Conservation (phyloP, 2,888 invertebrate species). For the Cryptus armator region DNA sequence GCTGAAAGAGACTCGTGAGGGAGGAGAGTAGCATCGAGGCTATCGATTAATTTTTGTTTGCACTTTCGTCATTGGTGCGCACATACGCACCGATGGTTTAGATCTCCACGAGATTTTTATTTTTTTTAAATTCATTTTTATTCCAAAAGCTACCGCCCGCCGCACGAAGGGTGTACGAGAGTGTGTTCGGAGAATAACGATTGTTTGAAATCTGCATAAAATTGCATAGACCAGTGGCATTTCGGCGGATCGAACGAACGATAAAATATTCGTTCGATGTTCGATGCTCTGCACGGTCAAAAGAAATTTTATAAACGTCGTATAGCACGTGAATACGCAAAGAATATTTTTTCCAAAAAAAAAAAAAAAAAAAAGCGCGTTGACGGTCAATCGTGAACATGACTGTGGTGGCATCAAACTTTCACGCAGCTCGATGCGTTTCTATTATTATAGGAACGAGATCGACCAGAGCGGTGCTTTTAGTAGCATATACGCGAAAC, state of each 20-base stretch:
- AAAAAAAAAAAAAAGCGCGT: not conserved
- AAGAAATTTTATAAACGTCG: slow-evolving; percentile 1
- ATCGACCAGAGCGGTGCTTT: not conserved
- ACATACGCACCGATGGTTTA: not conserved
- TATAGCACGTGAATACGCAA: not conserved
- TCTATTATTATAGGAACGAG: not conserved
- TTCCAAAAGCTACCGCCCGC: not conserved
- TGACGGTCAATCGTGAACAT: not conserved
- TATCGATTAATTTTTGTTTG: slow-evolving; percentile 31
- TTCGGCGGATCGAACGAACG: slow-evolving; percentile 26
- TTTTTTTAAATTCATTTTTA: not conserved
- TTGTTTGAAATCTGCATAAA: slow-evolving; percentile 58
- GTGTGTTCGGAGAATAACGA: slow-evolving; percentile 35
- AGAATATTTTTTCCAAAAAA: slow-evolving; percentile 16
- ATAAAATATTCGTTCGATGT: slow-evolving; percentile 45
- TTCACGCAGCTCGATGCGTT: not conserved
- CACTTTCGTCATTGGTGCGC: not conserved
- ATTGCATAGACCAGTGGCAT: slow-evolving; percentile 18
- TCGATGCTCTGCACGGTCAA: not conserved
- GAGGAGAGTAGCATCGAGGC: not conserved
- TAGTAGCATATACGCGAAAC: slow-evolving; percentile 9
- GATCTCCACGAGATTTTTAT: not conserved
- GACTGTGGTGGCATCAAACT: not conserved
- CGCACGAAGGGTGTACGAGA: not conserved
- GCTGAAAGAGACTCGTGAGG: not conserved